phyloP scores from a whole-genome alignment of 1,140 invertebrate species.

The Chrysomallon squamiferum region DNA sequence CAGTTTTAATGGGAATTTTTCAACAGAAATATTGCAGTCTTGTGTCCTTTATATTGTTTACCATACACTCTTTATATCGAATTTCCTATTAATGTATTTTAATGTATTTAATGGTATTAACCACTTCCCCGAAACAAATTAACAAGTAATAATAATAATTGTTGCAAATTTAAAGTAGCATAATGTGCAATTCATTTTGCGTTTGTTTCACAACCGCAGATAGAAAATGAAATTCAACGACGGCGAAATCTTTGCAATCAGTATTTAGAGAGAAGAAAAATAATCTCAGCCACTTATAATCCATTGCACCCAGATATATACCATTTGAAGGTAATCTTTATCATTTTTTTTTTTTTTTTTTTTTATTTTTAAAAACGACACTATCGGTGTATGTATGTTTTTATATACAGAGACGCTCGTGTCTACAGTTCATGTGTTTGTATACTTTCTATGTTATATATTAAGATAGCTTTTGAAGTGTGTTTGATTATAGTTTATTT shows the following conservation, averaged over 20 bases:
- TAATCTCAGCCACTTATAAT: conserved; percentile 30
- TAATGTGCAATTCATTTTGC: too few species aligned
- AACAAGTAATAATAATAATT: too few species aligned
- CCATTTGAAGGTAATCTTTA: conserved; percentile 40
- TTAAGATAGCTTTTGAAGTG: neutral
- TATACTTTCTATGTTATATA: neutral
- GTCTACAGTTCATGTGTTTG: neutral
- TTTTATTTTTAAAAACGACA: neutral
- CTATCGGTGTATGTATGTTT: neutral
- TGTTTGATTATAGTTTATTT: neutral
- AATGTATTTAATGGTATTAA: too few species aligned
- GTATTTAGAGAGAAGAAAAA: conserved; percentile 20
- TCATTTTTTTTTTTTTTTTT: neutral
- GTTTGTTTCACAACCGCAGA: conserved; percentile 24
- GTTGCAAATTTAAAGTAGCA: too few species aligned
- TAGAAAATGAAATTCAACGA: conserved; percentile 32
- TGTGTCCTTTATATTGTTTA: too few species aligned
- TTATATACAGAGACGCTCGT: neutral
- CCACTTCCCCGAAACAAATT: too few species aligned
- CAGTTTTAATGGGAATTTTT: too few species aligned
- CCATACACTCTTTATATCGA: too few species aligned
- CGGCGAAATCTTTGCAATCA: conserved; percentile 22
- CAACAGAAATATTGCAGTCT: too few species aligned
- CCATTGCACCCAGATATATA: conserved; percentile 34
- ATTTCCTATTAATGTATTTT: too few species aligned